Base-by-base conservation (phyloP, 2,797 vertebrate species). In the Balearica regulorum region DNA sequence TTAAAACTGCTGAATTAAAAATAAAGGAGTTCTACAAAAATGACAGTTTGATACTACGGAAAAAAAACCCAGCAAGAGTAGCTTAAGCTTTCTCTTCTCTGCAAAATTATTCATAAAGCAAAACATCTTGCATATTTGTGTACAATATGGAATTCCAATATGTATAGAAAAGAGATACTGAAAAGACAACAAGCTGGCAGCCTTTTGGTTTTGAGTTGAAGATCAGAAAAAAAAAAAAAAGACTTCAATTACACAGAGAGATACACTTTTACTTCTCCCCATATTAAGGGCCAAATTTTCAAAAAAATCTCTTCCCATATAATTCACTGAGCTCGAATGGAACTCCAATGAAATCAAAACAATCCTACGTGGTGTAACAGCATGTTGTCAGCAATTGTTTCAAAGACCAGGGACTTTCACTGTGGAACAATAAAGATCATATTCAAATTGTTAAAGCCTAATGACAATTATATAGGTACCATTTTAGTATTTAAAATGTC, bases 1-100 rank as follows among this genome's bases (percentile, higher is more conserved):
- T 94, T 96, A 95, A 87, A 97, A 93, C 58, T 54, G 72, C 43
- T 92, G 87, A 94, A 96, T 94, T 96, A 94, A 95, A 97, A 97
- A 94, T 83, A 96, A 94, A 95, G 41, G 48, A 91, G 28, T 78
- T 90, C 58, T 87, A 70, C 26, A 95, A 91, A 97, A 96, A 88
- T 81, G 68, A 65, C 61, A 86, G 54, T 92, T 89, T 95, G 60
- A 93, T 85, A 83, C 35, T 88, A 54, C 16, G 46, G 58, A 35
- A 70, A 77, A 91, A 69, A 81, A 31, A 0, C 0, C 16, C 81
- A 33, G 48, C 31, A 83, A 54, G 75, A 91, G 73, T 51, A 89
- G 82, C 53, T 89, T 64, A 89, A 88, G 58, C 19, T 80, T 89
- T 82, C 49, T 88, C 20, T 49, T 79, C 29, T 43, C 71, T 84